These are phyloP conservation scores for Zeugodacus cucurbitae DNA, from an alignment of 1,140 invertebrate genomes.

Conservation along the genomic window DNA sequence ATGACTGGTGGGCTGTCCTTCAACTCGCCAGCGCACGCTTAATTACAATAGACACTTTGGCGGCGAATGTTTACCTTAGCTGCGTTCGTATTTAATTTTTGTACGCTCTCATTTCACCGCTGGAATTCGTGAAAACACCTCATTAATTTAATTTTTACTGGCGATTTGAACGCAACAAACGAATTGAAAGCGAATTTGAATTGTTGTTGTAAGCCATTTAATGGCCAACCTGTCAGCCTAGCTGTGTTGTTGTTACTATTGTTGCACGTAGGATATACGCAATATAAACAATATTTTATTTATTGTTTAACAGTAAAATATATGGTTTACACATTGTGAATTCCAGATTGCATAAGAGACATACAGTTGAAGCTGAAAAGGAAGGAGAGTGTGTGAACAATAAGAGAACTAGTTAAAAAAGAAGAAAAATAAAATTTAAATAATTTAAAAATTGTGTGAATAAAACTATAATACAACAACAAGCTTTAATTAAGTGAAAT, in stretches of 20 bases:
- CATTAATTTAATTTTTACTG: not conserved
- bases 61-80: not conserved
- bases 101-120: not conserved
- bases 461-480: not conserved
- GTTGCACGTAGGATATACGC: not conserved
- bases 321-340: not conserved
- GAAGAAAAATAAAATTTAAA: too few relatives aligned
- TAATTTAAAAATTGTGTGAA: not conserved
- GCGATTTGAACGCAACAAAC: not conserved
- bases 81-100: not conserved
- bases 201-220: not conserved
- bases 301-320: not conserved
- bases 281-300: not conserved
- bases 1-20: not conserved
- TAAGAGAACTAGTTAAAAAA: too few relatives aligned
- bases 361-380: not conserved
- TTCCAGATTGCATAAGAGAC: not conserved
- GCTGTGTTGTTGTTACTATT: not conserved
- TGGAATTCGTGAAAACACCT: not conserved
- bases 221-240: not conserved
- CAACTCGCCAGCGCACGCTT: not conserved
- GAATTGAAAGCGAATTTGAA: not conserved
- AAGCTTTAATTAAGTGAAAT: constrained; percentile 19
- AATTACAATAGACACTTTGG: not conserved
- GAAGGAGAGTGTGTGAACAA: not conserved